Evolutionary conservation across 2,888 invertebrate genomes (phyloP).

Genomic region (Synanthedon formicaeformis): DNA sequence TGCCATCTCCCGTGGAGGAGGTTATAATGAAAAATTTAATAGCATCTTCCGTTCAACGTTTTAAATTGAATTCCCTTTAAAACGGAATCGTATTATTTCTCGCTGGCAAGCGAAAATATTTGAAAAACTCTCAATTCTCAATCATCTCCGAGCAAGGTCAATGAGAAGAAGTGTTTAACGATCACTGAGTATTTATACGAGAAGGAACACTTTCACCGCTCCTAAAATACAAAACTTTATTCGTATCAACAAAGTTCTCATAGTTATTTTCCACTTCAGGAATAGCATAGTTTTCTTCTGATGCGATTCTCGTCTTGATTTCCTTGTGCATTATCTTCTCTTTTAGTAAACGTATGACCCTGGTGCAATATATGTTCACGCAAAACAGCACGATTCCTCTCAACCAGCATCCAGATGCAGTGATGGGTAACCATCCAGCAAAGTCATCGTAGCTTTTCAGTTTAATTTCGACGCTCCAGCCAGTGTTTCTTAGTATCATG

Average conservation of each 20-base stretch:
- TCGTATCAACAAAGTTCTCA: background rate
- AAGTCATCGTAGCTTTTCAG: conserved; percentile 30
- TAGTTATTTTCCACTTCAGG: background rate
- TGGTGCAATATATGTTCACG: conserved; percentile 36
- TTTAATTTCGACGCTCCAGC: conserved; percentile 39
- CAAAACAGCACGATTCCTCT: conserved; percentile 30
- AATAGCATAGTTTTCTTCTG: background rate
- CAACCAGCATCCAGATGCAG: conserved; percentile 37
- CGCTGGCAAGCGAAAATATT: conserved; percentile 10
- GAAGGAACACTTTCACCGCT: background rate
- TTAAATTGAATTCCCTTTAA: conserved; percentile 43
- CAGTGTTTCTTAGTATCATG: conserved; percentile 45
- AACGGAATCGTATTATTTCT: conserved; percentile 26
- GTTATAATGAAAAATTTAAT: conserved; percentile 56
- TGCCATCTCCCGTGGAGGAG: conserved; percentile 19
- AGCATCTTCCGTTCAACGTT: conserved; percentile 21
- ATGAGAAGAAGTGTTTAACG: background rate
- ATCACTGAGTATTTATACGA: background rate
- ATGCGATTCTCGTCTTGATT: conserved; percentile 17
- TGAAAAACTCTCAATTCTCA: background rate
- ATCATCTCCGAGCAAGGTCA: background rate
- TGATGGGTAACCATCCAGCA: conserved; percentile 47
- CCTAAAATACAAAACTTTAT: background rate
- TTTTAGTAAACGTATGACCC: conserved; percentile 16
- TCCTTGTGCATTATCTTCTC: conserved; percentile 25